Conservation (phyloP, 2,888 invertebrate genomes). For the Chymomyza caudatula region DNA sequence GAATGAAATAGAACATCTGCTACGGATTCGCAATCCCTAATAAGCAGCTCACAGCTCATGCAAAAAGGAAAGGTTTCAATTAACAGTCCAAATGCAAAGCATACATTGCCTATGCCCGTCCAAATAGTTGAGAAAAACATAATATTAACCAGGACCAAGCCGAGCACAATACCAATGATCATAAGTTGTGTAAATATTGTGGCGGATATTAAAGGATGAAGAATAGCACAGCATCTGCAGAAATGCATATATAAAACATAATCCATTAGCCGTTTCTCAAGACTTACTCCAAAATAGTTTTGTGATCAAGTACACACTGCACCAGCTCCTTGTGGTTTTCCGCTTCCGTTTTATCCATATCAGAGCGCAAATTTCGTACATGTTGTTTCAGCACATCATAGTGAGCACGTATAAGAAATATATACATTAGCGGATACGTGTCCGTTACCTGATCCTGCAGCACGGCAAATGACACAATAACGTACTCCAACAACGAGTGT, state of each 20-base stretch:
- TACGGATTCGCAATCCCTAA: slow-evolving; percentile 42
- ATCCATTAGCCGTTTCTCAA: too few relatives aligned
- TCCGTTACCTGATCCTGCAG: slow-evolving; percentile 48
- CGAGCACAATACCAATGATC: slow-evolving; percentile 47
- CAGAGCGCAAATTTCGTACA: slow-evolving; percentile 34
- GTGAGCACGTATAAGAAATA: slow-evolving; percentile 41
- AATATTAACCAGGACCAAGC: slow-evolving; percentile 49
- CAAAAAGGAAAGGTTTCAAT: slow-evolving; percentile 58
- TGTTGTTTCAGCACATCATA: slow-evolving; percentile 47
- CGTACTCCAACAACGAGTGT: slow-evolving; percentile 40
- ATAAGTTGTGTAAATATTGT: slow-evolving; percentile 58
- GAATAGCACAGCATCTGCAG: slow-evolving; percentile 39
- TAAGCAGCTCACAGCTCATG: slow-evolving; percentile 44
- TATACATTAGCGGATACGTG: slow-evolving; percentile 41
- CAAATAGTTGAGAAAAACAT: slow-evolving; percentile 50
- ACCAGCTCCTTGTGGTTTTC: slow-evolving; percentile 51
- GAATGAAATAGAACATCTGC: slow-evolving; percentile 51
- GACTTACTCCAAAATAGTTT: slow-evolving; percentile 42
- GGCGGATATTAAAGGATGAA: slow-evolving; percentile 46
- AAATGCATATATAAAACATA: too few relatives aligned
- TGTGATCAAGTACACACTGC: slow-evolving; percentile 45
- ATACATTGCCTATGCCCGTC: slow-evolving; percentile 33
- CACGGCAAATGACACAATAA: slow-evolving; percentile 36
- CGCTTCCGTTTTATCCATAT: slow-evolving; percentile 30
- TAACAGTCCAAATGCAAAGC: slow-evolving; percentile 38